A percentile compares a stretch with the other conserved stretches of the same genome.
These are phyloP conservation scores for Apogon hyalosoma DNA, from an alignment of 2,797 vertebrate genomes.

Conservation along the genomic window DNA sequence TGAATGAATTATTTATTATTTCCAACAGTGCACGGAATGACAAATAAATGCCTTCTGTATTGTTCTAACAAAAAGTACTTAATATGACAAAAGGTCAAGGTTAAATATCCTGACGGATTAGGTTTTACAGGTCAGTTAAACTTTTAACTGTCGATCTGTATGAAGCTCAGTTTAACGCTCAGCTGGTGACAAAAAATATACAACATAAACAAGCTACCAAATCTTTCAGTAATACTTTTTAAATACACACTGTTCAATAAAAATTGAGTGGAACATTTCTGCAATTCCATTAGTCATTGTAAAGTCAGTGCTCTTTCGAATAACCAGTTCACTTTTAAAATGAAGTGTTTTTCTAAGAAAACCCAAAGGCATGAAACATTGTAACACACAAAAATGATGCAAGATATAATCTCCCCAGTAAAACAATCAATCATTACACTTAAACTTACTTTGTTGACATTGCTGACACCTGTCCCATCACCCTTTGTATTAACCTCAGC, in stretches of 20 bases:
- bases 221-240: neutral
- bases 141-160: slow-evolving; percentile 15
- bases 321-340: slow-evolving; percentile 2
- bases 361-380: slow-evolving; percentile 6
- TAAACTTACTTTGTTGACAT: slow-evolving; percentile 66
- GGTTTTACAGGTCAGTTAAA: slow-evolving; percentile 6
- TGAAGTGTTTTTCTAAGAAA: neutral
- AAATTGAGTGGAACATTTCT: slow-evolving; percentile 10
- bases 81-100: slow-evolving; percentile 4
- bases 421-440: slow-evolving; percentile 19
- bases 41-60: neutral
- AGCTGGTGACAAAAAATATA: slow-evolving; percentile 7
- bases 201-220: neutral
- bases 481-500: slow-evolving; percentile 27
- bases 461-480: slow-evolving; percentile 75
- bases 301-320: slow-evolving; percentile 7
- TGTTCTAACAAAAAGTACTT: neutral
- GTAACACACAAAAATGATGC: neutral
- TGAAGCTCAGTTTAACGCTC: neutral
- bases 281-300: neutral
- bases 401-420: neutral
- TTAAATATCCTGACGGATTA: slow-evolving; percentile 21
- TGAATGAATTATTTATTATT: slow-evolving; percentile 5
- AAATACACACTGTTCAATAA: neutral
- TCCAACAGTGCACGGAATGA: neutral